Conservation (phyloP, 2,797 vertebrate species). For the Cynopterus sphinx region DNA sequence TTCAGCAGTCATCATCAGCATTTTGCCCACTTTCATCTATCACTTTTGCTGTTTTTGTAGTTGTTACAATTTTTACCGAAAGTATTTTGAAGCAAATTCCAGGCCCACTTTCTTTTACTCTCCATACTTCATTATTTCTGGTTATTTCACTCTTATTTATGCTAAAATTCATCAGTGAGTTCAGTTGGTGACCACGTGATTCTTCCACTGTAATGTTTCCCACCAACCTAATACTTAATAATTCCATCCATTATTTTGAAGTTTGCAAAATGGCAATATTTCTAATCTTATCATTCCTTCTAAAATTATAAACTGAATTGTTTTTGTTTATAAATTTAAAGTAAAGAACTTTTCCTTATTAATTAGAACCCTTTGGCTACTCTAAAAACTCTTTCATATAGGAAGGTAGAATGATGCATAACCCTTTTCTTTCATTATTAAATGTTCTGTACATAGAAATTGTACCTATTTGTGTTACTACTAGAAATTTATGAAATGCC, state of each 20-base stretch:
- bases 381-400: neutral
- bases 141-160: neutral
- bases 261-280: neutral
- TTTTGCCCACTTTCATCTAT: conserved; percentile 16
- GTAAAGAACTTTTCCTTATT: conserved; percentile 15
- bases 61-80: neutral
- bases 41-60: neutral
- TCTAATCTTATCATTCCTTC: neutral
- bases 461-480: neutral
- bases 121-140: neutral
- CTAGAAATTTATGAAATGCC: neutral
- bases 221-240: neutral
- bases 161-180: neutral
- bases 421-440: neutral
- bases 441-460: neutral
- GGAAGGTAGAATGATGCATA: neutral
- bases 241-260: conserved; percentile 10
- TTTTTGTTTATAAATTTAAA: no score
- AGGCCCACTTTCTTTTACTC: neutral
- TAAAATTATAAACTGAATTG: neutral
- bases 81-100: neutral
- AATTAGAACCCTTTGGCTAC: neutral
- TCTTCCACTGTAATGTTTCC: neutral
- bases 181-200: neutral
- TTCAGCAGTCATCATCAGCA: neutral